Percentiles rank a stretch among this genome's conserved stretches.
These are phyloP conservation scores for Spicauda simplicius DNA, from an alignment of 2,888 invertebrate genomes.

Conservation along the genomic window DNA sequence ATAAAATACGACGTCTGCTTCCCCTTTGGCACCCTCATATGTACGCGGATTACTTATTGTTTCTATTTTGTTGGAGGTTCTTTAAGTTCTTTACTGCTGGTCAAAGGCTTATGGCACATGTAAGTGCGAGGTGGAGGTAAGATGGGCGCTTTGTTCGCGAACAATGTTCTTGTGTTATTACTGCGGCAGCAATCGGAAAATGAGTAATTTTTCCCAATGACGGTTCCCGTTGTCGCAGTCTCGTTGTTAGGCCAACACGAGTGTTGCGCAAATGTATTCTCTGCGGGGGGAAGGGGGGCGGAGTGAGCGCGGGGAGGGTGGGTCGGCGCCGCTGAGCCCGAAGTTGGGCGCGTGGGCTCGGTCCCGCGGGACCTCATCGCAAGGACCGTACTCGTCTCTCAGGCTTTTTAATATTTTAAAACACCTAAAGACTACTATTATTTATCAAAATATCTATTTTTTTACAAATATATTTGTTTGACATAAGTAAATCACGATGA, in stretches of 20 bases:
- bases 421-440: neutral
- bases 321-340: conserved; percentile 75
- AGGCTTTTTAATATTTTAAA: conserved; percentile 36
- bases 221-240: conserved; percentile 74
- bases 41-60: conserved; percentile 68
- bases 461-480: neutral
- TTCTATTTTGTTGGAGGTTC: conserved; percentile 56
- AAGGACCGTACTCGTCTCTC: conserved; percentile 69
- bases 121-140: conserved; percentile 42
- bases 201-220: conserved; percentile 77
- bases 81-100: conserved; percentile 52
- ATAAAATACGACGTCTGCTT: conserved; percentile 49
- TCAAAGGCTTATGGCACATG: conserved; percentile 45
- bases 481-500: no score
- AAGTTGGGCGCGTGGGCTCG: conserved; percentile 83
- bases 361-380: conserved; percentile 71
- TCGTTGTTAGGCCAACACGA: conserved; percentile 80
- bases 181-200: conserved; percentile 59
- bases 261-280: conserved; percentile 84
- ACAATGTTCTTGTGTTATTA: conserved; percentile 51
- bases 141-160: conserved; percentile 57
- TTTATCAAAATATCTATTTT: neutral
- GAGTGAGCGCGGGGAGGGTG: conserved; percentile 52
- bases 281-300: conserved; percentile 64
- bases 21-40: conserved; percentile 62